Percentiles rank a stretch among this genome's conserved stretches.
Conservation (phyloP, 1,140 invertebrate genomes). For the Pemphigus obesinymphae region DNA sequence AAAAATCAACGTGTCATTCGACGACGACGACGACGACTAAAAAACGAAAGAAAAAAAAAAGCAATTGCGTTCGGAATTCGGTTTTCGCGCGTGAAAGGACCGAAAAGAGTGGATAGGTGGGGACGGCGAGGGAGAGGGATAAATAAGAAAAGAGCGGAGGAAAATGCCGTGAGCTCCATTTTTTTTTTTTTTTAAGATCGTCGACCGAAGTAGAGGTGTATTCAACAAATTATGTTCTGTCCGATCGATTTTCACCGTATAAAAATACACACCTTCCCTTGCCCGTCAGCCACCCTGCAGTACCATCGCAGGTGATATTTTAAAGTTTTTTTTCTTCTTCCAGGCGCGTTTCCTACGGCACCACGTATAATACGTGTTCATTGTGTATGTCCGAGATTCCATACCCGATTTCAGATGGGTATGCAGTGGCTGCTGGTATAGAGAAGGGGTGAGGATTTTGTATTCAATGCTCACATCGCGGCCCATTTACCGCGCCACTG, state of each 20-base stretch:
- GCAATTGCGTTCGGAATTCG: not conserved
- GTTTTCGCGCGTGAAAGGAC: too few relatives aligned
- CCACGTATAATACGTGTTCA: not conserved
- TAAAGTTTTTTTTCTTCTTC: slow-evolving; percentile 12
- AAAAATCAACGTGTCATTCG: not conserved
- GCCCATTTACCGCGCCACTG: not conserved
- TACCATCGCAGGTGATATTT: not conserved
- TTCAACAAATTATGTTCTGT: not conserved
- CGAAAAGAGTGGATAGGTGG: too few relatives aligned
- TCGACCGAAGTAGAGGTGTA: not conserved
- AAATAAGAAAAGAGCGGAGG: too few relatives aligned
- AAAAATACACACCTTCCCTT: too few relatives aligned
- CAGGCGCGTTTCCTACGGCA: not conserved
- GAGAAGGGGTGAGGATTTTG: not conserved
- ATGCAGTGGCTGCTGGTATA: not conserved
- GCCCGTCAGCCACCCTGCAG: too few relatives aligned
- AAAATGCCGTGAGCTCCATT: too few relatives aligned
- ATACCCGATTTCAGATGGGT: slow-evolving; percentile 16
- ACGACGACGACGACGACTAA: too few relatives aligned
- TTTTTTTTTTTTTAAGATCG: not conserved
- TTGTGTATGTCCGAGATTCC: slow-evolving; percentile 25
- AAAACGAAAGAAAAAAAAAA: not conserved
- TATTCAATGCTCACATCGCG: slow-evolving; percentile 2
- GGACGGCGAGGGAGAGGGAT: too few relatives aligned
- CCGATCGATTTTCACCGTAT: not conserved